Evolutionary conservation across 2,797 vertebrate genomes (phyloP).

Genomic region (Sebastes steindachneri): DNA sequence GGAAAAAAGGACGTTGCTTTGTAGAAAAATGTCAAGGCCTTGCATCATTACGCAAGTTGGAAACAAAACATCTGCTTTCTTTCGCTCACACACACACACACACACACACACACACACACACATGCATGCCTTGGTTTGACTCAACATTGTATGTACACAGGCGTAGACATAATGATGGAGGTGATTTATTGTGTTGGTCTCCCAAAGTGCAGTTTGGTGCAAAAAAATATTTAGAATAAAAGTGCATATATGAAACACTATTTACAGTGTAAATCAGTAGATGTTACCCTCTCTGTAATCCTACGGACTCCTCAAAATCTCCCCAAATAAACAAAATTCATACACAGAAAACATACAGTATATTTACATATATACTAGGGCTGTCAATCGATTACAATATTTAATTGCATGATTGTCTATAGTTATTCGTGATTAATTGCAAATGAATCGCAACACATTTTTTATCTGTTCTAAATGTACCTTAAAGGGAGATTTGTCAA

Average conservation of each 20-base stretch:
- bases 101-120: neutral
- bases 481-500: too few species aligned
- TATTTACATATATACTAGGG: too few species aligned
- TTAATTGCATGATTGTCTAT: too few species aligned
- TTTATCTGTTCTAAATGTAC: too few species aligned
- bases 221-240: neutral
- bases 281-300: neutral
- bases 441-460: too few species aligned
- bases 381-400: too few species aligned
- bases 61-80: neutral
- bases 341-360: too few species aligned
- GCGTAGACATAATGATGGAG: neutral
- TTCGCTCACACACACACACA: neutral
- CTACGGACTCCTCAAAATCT: neutral
- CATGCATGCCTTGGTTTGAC: neutral
- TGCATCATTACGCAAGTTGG: conserved; percentile 4
- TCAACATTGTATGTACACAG: neutral
- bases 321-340: neutral
- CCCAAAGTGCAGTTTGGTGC: neutral
- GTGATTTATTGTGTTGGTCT: neutral
- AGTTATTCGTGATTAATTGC: too few species aligned
- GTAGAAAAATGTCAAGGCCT: conserved; percentile 24
- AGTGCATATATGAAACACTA: too few species aligned
- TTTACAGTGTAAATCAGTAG: neutral
- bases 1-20: neutral